Evolutionary conservation across 2,113 vertebrate species (phyloP).

Genomic region (Bos indicus): DNA sequence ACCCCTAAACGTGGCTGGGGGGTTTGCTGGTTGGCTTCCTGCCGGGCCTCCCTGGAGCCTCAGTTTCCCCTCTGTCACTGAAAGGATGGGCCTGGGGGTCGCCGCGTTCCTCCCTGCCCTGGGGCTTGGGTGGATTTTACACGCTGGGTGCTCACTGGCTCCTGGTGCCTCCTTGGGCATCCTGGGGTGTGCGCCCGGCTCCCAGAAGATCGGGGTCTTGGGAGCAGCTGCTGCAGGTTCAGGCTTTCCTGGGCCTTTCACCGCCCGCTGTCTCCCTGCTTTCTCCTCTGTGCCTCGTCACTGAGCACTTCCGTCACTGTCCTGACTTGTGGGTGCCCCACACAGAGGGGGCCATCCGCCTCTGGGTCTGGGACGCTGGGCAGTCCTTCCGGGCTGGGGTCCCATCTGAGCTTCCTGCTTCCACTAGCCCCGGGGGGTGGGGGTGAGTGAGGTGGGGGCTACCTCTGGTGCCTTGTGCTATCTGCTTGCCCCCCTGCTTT

Average conservation of each 20-base stretch:
- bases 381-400: not conserved
- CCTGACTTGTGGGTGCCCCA: fast-evolving
- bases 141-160: not conserved
- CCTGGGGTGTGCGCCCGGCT: not conserved
- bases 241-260: not conserved
- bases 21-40: not conserved
- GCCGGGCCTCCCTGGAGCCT: not conserved
- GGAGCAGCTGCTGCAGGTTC: not conserved
- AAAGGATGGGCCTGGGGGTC: not conserved
- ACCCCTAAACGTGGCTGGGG: not conserved
- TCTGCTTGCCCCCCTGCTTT: not conserved
- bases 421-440: not conserved
- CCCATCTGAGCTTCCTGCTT: not conserved
- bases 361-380: not conserved
- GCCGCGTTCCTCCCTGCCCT: fast-evolving
- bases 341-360: fast-evolving
- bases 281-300: not conserved
- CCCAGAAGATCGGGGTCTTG: not conserved
- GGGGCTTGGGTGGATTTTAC: not conserved
- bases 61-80: not conserved
- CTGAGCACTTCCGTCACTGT: not conserved
- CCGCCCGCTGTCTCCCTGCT: fast-evolving
- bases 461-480: not conserved
- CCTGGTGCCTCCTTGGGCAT: not conserved
- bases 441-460: not conserved